These are phyloP conservation scores for Sebastes kiyomatsui DNA, from an alignment of 2,797 vertebrate genomes.

Conservation along the genomic window DNA sequence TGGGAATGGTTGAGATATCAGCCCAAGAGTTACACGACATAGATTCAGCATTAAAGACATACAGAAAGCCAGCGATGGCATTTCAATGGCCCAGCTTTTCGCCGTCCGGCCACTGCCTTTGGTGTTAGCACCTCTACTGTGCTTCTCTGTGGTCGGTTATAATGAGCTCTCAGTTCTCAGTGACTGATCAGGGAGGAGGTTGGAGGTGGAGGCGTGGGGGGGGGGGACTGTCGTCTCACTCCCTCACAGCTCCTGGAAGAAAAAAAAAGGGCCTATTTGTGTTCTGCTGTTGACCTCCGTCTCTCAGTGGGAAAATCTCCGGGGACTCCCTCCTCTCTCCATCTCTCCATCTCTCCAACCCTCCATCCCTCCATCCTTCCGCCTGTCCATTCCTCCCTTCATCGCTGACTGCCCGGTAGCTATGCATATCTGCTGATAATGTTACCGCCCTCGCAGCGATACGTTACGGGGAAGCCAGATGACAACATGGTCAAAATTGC, in stretches of 20 bases:
- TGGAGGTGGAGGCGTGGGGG: background rate
- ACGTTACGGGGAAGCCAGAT: slow-evolving; percentile 37
- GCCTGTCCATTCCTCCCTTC: slow-evolving; percentile 44
- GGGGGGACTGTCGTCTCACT: slow-evolving; percentile 27
- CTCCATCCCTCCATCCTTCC: slow-evolving; percentile 22
- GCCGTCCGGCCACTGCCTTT: background rate
- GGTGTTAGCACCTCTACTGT: slow-evolving; percentile 6
- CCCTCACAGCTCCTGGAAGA: slow-evolving; percentile 17
- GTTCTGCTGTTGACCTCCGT: slow-evolving; percentile 61
- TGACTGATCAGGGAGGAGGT: slow-evolving; percentile 26
- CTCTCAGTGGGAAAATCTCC: slow-evolving; percentile 60
- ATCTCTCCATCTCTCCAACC: slow-evolving; percentile 14
- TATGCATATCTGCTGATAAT: slow-evolving; percentile 64
- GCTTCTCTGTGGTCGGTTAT: slow-evolving; percentile 19
- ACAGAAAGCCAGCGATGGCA: background rate
- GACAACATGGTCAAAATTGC: slow-evolving; percentile 59
- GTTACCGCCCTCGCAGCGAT: slow-evolving; percentile 49
- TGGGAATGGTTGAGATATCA: background rate
- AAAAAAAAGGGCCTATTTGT: slow-evolving; percentile 49
- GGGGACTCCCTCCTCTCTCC: slow-evolving; percentile 47
- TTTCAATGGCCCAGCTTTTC: background rate
- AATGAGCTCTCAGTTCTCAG: slow-evolving; percentile 47
- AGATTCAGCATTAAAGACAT: background rate
- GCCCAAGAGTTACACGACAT: background rate
- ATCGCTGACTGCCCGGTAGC: slow-evolving; percentile 59